Conservation (phyloP, 1,140 invertebrate genomes). For the Protaetia brevitarsis region DNA sequence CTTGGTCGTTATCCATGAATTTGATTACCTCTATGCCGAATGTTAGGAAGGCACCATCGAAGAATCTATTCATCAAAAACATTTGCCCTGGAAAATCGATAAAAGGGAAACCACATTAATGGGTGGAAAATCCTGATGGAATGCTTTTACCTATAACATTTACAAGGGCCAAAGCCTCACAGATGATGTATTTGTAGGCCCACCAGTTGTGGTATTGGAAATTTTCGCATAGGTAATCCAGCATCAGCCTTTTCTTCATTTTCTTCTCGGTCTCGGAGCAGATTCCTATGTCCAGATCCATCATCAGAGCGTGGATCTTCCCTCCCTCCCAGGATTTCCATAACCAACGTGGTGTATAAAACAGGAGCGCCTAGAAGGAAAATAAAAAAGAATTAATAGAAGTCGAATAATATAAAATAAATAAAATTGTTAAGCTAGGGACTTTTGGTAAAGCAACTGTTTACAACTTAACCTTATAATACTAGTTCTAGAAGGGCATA, state of each 20-base stretch:
- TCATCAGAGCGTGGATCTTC: slow-evolving; percentile 92
- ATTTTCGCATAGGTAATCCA: slow-evolving; percentile 93
- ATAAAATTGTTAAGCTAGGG: too few relatives aligned
- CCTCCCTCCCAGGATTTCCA: slow-evolving; percentile 97
- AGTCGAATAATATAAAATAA: too few relatives aligned
- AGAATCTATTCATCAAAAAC: slow-evolving; percentile 95
- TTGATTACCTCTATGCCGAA: slow-evolving; percentile 92
- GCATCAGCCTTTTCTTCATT: slow-evolving; percentile 91
- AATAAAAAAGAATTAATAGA: too few relatives aligned
- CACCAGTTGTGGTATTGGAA: slow-evolving; percentile 92
- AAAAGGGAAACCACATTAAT: not conserved
- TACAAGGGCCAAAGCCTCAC: slow-evolving; percentile 82
- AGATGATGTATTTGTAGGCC: slow-evolving; percentile 92
- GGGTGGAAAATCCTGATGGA: not conserved
- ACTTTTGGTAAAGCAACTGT: too few relatives aligned
- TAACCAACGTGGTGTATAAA: slow-evolving; percentile 93
- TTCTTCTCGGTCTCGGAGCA: slow-evolving; percentile 92
- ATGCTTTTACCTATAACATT: slow-evolving; percentile 92
- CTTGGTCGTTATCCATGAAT: slow-evolving; percentile 90
- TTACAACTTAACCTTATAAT: too few relatives aligned
- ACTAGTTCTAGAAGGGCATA: too few relatives aligned
- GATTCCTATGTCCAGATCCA: slow-evolving; percentile 89
- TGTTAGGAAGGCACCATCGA: slow-evolving; percentile 92
- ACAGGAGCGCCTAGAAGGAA: slow-evolving; percentile 91
- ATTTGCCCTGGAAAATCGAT: slow-evolving; percentile 87